These are phyloP conservation scores for Enteromius argenteus DNA, from an alignment of 2,797 vertebrate genomes.

Conservation along the genomic window DNA sequence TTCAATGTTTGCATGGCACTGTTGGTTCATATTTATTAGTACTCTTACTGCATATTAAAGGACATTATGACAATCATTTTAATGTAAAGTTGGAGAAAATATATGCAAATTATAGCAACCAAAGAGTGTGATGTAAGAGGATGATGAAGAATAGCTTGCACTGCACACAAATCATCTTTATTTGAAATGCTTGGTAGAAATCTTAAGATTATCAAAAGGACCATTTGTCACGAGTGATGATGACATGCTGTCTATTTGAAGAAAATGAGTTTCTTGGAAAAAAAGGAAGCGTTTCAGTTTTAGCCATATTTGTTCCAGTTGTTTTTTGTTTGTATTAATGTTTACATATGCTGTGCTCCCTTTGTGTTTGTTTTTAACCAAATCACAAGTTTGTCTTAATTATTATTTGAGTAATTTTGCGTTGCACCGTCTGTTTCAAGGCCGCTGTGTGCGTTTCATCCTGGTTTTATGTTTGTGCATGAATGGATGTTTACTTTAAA, in stretches of 20 bases:
- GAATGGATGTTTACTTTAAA: slow-evolving; percentile 60
- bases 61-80: slow-evolving; percentile 72
- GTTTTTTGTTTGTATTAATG: slow-evolving; percentile 66
- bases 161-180: slow-evolving; percentile 20
- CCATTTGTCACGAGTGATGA: neutral
- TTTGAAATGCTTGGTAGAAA: neutral
- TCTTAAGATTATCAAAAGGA: slow-evolving; percentile 16
- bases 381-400: slow-evolving; percentile 42
- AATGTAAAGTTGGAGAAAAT: slow-evolving; percentile 33
- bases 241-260: neutral
- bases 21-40: slow-evolving; percentile 52
- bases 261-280: neutral
- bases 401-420: slow-evolving; percentile 59
- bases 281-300: slow-evolving; percentile 6
- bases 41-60: slow-evolving; percentile 26
- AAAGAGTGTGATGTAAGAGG: slow-evolving; percentile 61
- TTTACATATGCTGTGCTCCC: slow-evolving; percentile 65
- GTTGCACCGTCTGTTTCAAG: slow-evolving; percentile 69
- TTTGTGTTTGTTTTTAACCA: slow-evolving; percentile 65
- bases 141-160: slow-evolving; percentile 9
- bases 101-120: slow-evolving; percentile 58
- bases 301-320: slow-evolving; percentile 4
- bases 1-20: slow-evolving; percentile 60
- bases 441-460: slow-evolving; percentile 73
- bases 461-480: slow-evolving; percentile 64